phyloP scores from a whole-genome alignment of 2,888 invertebrate species.

The Perizoma flavofasciatum region DNA sequence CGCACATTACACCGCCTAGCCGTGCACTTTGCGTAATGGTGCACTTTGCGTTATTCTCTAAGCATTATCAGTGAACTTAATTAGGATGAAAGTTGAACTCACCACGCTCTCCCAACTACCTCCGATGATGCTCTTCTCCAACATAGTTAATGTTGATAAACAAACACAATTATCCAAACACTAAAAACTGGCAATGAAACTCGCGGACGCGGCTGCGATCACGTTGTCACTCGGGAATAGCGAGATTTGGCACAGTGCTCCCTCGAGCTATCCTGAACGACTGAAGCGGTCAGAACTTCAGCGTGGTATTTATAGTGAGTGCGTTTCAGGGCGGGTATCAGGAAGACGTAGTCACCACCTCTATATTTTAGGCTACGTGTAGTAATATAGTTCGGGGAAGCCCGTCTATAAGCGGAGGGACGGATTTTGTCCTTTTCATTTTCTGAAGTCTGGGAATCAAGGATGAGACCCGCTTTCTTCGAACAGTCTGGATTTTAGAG shows the following conservation, averaged over 20 bases:
- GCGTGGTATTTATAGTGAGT: conserved; percentile 74
- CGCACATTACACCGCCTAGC: conserved; percentile 61
- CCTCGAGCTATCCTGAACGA: conserved; percentile 73
- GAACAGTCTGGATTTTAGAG: conserved; percentile 31
- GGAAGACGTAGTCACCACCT: conserved; percentile 72
- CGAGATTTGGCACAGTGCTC: conserved; percentile 71
- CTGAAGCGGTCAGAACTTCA: conserved; percentile 70
- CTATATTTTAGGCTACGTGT: conserved; percentile 63
- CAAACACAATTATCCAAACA: conserved; percentile 52
- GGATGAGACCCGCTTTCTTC: conserved; percentile 33
- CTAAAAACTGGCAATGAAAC: conserved; percentile 30
- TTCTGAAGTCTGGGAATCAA: conserved; percentile 44
- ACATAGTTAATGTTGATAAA: conserved; percentile 59
- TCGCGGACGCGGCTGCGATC: conserved; percentile 55
- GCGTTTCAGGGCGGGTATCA: conserved; percentile 68
- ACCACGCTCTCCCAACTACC: conserved; percentile 82
- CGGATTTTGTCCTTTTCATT: conserved; percentile 46
- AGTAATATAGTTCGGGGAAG: conserved; percentile 74
- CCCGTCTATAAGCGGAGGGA: conserved; percentile 61
- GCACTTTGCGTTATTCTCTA: conserved; percentile 71
- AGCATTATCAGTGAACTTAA: conserved; percentile 23
- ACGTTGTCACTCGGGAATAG: conserved; percentile 66
- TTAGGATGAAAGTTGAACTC: conserved; percentile 47
- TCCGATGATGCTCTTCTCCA: conserved; percentile 75
- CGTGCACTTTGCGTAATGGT: conserved; percentile 74